Evolutionary conservation across 2,888 invertebrate genomes (phyloP).

Genomic region (Dilophus febrilis): DNA sequence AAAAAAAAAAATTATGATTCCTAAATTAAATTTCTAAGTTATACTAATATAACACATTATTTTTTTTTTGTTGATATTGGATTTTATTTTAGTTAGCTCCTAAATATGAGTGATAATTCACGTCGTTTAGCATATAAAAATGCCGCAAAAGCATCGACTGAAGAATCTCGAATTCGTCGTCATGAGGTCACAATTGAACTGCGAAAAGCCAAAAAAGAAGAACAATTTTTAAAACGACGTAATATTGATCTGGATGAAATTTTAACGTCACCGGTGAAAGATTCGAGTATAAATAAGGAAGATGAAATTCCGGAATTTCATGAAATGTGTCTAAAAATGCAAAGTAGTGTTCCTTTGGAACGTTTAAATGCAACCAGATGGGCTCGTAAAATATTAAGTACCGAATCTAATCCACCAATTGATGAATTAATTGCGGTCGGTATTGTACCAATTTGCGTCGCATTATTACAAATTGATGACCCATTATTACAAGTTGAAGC

Average conservation of each 20-base stretch:
- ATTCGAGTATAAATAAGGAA: slow-evolving; percentile 28
- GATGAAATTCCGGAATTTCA: slow-evolving; percentile 39
- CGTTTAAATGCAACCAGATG: slow-evolving; percentile 60
- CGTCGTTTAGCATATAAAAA: too few species aligned
- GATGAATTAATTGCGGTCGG: slow-evolving; percentile 68
- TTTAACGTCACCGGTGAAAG: slow-evolving; percentile 32
- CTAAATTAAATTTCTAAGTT: too few species aligned
- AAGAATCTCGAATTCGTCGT: slow-evolving; percentile 49
- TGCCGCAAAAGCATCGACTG: too few species aligned
- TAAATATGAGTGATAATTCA: too few species aligned
- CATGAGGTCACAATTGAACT: slow-evolving; percentile 80
- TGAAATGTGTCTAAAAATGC: slow-evolving; percentile 58
- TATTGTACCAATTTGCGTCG: slow-evolving; percentile 65
- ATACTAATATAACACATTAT: too few species aligned
- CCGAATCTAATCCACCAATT: slow-evolving; percentile 83
- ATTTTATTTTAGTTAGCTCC: too few species aligned
- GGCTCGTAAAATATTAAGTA: slow-evolving; percentile 73
- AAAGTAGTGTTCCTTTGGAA: slow-evolving; percentile 39
- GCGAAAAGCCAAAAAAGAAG: slow-evolving; percentile 84
- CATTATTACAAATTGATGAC: slow-evolving; percentile 46
- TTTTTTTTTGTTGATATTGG: too few species aligned
- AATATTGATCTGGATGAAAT: slow-evolving; percentile 48
- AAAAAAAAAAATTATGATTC: too few species aligned
- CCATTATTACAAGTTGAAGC: slow-evolving; percentile 80
- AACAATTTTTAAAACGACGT: slow-evolving; percentile 78